Percentiles rank a stretch among this genome's conserved stretches.
phyloP scores from a whole-genome alignment of 2,797 vertebrate species.

The Gymnodraco acuticeps region DNA sequence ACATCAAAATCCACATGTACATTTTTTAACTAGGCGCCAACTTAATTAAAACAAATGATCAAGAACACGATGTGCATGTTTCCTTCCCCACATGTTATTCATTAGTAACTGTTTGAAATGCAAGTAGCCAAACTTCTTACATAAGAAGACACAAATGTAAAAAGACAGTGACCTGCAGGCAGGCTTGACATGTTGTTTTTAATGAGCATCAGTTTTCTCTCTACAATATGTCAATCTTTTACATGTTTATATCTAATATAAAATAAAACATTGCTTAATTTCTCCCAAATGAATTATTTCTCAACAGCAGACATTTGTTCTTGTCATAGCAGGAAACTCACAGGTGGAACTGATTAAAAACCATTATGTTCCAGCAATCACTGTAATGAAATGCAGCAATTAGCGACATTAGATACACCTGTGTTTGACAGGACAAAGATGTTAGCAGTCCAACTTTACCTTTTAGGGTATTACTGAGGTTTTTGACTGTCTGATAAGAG shows the following conservation, averaged over 20 bases:
- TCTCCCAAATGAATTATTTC: slow-evolving; percentile 30
- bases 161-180: background rate
- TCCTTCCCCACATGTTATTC: slow-evolving; percentile 31
- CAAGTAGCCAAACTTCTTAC: background rate
- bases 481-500: background rate
- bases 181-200: background rate
- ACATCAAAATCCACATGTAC: slow-evolving; percentile 8
- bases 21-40: background rate
- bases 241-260: background rate
- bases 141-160: background rate
- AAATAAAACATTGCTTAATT: background rate
- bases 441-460: slow-evolving; percentile 38
- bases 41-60: slow-evolving; percentile 22
- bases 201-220: slow-evolving; percentile 4
- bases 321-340: slow-evolving; percentile 15
- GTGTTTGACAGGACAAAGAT: slow-evolving; percentile 29
- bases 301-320: slow-evolving; percentile 15
- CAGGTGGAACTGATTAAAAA: slow-evolving; percentile 57
- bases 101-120: slow-evolving; percentile 15
- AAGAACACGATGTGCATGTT: slow-evolving; percentile 7
- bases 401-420: slow-evolving; percentile 32
- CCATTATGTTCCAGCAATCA: slow-evolving; percentile 34
- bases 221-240: background rate
- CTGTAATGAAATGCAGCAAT: slow-evolving; percentile 17
- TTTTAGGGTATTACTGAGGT: slow-evolving; percentile 46